Base-by-base conservation (phyloP, 2,797 vertebrate genomes). In the Adelosebastes latens region DNA sequence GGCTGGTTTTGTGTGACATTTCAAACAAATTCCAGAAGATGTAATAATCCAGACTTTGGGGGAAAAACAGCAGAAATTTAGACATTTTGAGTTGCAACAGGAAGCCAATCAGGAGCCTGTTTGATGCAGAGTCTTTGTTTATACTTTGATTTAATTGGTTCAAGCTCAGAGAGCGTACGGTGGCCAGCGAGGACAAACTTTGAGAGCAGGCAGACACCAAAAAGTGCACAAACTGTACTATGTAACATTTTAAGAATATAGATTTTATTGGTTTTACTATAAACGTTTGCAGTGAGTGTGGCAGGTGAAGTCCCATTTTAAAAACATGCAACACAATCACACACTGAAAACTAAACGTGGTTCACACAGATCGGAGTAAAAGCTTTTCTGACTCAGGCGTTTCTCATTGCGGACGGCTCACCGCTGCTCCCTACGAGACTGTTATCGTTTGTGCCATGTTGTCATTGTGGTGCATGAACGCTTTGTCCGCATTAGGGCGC, bases 141-240 rank as follows among this genome's bases (percentile, higher is more conserved):
- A 27, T 75, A 8, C 78, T 85, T 29, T 61, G 52, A 36, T 73
- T 75, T 88, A 80, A 89, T 79, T 88, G 80, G 82, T 69, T 81
- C 7, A 8, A 10, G 59, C 61, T 79, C 68, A 69, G 31, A 69
- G 42, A 31, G 39, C 1, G 53, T 83, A 77, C 9, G 42, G 81
- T 80, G 85, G 75, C 79, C 72, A 3, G 39, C 8, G 4, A 25
- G 81, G 74, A 82, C 78, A 72, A 76, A 76, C 46, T 76, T 63
- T 34, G 32, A 49, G 22, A 65, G 29, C 16, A 52, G 27, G 1
- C 18, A 52, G 22, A 71, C 3, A 61, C 24, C 1, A 2, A 42
- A 70, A 31, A 53, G 13, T 42, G 20, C 3, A 20, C n/a, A 27
- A 74, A 42, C 34, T n/a, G 20, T 11, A 1, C 29, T 56, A 27